phyloP scores from a whole-genome alignment of 1,140 invertebrate genomes.

The Ostrea denselamellosa region DNA sequence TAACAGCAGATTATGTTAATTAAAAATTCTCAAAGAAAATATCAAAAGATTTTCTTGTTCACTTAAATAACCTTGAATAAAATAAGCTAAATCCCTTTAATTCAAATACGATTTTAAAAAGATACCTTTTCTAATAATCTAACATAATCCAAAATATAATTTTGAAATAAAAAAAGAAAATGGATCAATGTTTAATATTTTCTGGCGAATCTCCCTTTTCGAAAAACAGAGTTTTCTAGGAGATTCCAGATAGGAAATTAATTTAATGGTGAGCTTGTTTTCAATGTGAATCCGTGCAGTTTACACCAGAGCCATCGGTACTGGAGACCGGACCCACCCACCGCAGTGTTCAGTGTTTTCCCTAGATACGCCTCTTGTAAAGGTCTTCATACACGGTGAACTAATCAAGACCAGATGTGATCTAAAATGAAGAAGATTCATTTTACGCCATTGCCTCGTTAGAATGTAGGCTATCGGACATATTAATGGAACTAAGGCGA shows the following conservation, averaged over 20 bases:
- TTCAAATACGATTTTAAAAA: neutral
- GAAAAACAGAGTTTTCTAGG: neutral
- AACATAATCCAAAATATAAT: neutral
- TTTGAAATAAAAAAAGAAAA: neutral
- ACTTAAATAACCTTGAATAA: neutral
- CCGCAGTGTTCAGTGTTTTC: neutral
- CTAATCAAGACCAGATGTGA: neutral
- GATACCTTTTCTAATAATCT: neutral
- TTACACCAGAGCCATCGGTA: neutral
- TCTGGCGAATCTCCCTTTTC: neutral
- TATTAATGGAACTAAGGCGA: too few relatives aligned
- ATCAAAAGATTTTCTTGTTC: neutral
- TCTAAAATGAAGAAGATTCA: too few relatives aligned
- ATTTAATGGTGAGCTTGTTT: neutral
- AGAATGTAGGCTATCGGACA: too few relatives aligned
- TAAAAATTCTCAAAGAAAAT: slow-evolving; percentile 23
- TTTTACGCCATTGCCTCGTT: too few relatives aligned
- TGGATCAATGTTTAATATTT: neutral
- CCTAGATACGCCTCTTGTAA: neutral
- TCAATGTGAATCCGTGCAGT: neutral
- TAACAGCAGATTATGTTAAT: slow-evolving; percentile 32
- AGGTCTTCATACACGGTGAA: neutral
- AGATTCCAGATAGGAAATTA: neutral
- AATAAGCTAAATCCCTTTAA: neutral
- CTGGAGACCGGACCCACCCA: neutral